phyloP scores from a whole-genome alignment of 2,113 vertebrate species.

The Paralichthys olivaceus region DNA sequence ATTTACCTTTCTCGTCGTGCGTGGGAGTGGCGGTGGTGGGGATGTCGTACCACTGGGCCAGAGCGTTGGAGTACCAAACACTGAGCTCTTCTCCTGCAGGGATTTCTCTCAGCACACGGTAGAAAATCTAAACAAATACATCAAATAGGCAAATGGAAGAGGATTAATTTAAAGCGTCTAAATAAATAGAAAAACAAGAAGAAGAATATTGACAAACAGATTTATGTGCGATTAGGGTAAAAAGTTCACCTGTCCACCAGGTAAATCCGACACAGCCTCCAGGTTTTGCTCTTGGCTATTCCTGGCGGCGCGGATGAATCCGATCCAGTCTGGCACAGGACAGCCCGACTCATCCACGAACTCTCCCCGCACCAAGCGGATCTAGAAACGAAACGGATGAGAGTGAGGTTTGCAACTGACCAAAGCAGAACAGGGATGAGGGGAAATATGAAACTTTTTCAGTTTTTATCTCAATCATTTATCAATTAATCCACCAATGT shows the following conservation, averaged over 20 bases:
- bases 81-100: slow-evolving; percentile 94
- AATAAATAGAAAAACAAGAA: neutral
- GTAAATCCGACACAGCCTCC: slow-evolving; percentile 94
- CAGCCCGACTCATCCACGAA: slow-evolving; percentile 94
- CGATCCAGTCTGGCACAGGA: slow-evolving; percentile 94
- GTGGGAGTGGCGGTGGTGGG: slow-evolving; percentile 95
- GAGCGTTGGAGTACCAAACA: slow-evolving; percentile 94
- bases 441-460: neutral
- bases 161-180: neutral
- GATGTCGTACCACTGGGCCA: slow-evolving; percentile 97
- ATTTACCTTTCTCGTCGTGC: slow-evolving; percentile 97
- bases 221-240: neutral
- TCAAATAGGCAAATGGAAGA: neutral
- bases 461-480: accelerated
- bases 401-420: too few species aligned
- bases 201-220: neutral
- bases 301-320: slow-evolving; percentile 93
- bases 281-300: slow-evolving; percentile 95
- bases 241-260: slow-evolving; percentile 93
- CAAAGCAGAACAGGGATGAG: neutral
- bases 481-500: accelerated
- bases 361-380: slow-evolving; percentile 92
- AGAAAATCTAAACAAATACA: slow-evolving; percentile 90
- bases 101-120: slow-evolving; percentile 91
- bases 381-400: slow-evolving; percentile 72